Base-by-base conservation (phyloP, 35 echinoderm and acorn worm species). In the Eucidaris tribuloides region DNA sequence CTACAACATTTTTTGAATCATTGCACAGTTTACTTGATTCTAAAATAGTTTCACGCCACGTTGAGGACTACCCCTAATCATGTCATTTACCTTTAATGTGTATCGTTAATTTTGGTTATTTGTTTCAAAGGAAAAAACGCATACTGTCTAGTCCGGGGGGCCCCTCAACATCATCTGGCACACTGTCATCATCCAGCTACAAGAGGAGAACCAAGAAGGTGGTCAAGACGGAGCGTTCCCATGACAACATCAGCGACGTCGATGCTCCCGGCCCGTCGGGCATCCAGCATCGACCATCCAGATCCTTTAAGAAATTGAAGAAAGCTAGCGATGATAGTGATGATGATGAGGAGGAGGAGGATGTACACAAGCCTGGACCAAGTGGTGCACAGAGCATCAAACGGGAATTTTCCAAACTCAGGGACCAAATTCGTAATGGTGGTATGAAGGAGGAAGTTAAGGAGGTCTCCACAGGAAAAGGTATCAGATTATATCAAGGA, bases 311-410 rank as follows among this genome's bases (percentile, higher is more conserved):
- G 44, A 72, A 62, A 22, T n/a, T 38, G 34, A 76, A 49, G 62
- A 64, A 65, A 89, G 79, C 82, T 31, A 45, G 83, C 59, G 42
- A 45, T 48, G 68, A 88, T 34, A 45, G 76, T 38, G 55, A 71
- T 27, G 45, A 48, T 30, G 45, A 45, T 6, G 81, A 85, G 42
- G 82, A 63, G 30, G 58, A 80, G 65, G 41, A 83, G 14, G 59
- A 88, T 11, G 78, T 48, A 45, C 50, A 87, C 20, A 76, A 87
- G 40, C 46, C 46, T 39, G 56, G 52, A 80, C 19, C 78, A 20
- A 59, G 50, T 24, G 57, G 42, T 57, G 17, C 41, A 17, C 22
- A 35, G 32, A 44, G 65, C 1, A 48, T 46, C 38, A 48, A 31
- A 42, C 34, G 65, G 79, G 27, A 70, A 31, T 18, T 6, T 22